Evolutionary conservation across 2,113 vertebrate species (phyloP).

Genomic region (Nicator chloris): DNA sequence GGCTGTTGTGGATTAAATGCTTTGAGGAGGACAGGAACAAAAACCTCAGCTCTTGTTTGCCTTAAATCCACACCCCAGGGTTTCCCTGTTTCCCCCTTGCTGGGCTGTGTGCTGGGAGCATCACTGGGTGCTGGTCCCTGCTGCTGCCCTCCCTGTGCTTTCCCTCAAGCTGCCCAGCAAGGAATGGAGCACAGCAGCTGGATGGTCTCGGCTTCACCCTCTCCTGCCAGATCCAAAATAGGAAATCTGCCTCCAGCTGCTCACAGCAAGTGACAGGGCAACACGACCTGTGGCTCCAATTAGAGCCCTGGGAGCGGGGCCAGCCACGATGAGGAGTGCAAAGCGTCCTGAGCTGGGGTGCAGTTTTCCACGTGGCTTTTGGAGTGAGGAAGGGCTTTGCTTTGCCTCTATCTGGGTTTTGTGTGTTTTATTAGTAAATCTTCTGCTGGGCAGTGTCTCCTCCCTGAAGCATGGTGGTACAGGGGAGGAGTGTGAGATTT

Average conservation of each 20-base stretch:
- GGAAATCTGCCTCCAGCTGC: constrained; percentile 15
- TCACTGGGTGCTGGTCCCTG: accelerated
- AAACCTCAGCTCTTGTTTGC: neutral
- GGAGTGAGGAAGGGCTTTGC: neutral
- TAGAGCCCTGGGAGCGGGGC: neutral
- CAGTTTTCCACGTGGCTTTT: accelerated
- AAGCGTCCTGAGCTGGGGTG: neutral
- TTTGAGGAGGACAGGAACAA: neutral
- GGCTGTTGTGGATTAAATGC: accelerated
- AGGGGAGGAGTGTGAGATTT: neutral
- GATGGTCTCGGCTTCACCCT: neutral
- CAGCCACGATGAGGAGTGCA: neutral
- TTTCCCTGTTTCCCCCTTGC: neutral
- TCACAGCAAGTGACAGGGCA: neutral
- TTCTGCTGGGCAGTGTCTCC: neutral
- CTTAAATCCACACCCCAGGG: neutral
- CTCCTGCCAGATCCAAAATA: constrained; percentile 8
- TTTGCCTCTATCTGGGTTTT: neutral
- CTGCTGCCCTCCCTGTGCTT: neutral
- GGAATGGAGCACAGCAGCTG: neutral
- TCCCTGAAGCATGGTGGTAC: neutral
- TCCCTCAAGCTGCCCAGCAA: accelerated
- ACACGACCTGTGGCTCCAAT: neutral
- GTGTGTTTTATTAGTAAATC: neutral
- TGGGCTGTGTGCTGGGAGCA: neutral